A percentile compares a stretch with the other conserved stretches of the same genome.
These are phyloP conservation scores for Brenthis daphne DNA, from an alignment of 2,888 invertebrate genomes.

Conservation along the genomic window DNA sequence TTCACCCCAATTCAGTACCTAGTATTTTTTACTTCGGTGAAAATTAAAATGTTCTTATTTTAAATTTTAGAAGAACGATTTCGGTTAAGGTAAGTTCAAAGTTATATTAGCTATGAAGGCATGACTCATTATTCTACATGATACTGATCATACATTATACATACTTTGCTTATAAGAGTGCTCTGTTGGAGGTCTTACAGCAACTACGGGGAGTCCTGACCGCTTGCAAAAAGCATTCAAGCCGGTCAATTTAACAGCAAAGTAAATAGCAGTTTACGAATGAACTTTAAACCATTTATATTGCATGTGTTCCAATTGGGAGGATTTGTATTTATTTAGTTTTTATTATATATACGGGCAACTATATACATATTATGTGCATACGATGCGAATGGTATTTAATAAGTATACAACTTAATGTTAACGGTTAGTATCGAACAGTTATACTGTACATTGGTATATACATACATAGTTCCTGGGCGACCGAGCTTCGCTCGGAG, in stretches of 20 bases:
- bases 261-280: constrained; percentile 9
- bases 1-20: too few relatives aligned
- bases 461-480: too few relatives aligned
- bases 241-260: constrained; percentile 18
- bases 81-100: neutral
- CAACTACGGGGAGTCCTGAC: constrained; percentile 11
- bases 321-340: neutral
- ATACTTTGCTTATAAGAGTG: neutral
- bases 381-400: too few relatives aligned
- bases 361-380: too few relatives aligned
- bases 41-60: too few relatives aligned
- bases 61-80: too few relatives aligned
- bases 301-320: neutral
- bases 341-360: too few relatives aligned
- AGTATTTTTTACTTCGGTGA: too few relatives aligned
- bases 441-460: too few relatives aligned
- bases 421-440: too few relatives aligned
- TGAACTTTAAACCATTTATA: constrained; percentile 2
- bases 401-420: too few relatives aligned
- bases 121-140: neutral
- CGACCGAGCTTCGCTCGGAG: too few relatives aligned
- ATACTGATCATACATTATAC: neutral
- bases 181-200: constrained; percentile 17
- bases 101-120: neutral
- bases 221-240: constrained; percentile 2